phyloP scores from a whole-genome alignment of 2,888 invertebrate genomes.

The Phorcus lineatus region DNA sequence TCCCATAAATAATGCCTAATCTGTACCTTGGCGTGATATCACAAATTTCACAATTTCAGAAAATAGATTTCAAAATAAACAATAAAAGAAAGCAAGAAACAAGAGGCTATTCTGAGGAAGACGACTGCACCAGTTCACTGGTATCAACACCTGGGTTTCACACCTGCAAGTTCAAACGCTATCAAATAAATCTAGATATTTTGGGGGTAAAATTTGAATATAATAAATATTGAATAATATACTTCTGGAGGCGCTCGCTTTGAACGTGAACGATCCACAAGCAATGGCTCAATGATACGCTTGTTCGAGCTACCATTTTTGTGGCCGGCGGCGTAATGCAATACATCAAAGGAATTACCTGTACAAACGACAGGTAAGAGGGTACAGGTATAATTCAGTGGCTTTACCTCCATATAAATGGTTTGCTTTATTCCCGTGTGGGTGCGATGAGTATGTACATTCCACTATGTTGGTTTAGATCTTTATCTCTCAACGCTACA shows the following conservation, averaged over 20 bases:
- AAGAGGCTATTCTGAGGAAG: too few relatives aligned
- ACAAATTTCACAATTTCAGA: too few relatives aligned
- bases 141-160: not conserved
- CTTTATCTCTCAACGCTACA: not conserved
- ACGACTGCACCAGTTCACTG: too few relatives aligned
- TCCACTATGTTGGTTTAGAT: not conserved
- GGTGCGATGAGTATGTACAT: not conserved
- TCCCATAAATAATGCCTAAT: too few relatives aligned
- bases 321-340: not conserved
- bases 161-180: constrained; percentile 12
- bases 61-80: too few relatives aligned
- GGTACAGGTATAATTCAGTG: not conserved
- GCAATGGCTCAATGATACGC: not conserved
- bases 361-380: constrained; percentile 6
- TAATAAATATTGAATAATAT: not conserved
- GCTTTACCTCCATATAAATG: constrained; percentile 11
- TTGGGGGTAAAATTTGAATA: not conserved
- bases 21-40: too few relatives aligned
- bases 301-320: not conserved
- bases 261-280: not conserved
- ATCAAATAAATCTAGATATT: not conserved
- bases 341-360: constrained; percentile 16
- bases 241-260: not conserved
- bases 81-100: too few relatives aligned
- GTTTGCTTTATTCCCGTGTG: not conserved